Evolutionary conservation across 2,797 vertebrate species (phyloP), one percentile per base, ranked within the genome.

Genomic region (Rhincodon typus): DNA sequence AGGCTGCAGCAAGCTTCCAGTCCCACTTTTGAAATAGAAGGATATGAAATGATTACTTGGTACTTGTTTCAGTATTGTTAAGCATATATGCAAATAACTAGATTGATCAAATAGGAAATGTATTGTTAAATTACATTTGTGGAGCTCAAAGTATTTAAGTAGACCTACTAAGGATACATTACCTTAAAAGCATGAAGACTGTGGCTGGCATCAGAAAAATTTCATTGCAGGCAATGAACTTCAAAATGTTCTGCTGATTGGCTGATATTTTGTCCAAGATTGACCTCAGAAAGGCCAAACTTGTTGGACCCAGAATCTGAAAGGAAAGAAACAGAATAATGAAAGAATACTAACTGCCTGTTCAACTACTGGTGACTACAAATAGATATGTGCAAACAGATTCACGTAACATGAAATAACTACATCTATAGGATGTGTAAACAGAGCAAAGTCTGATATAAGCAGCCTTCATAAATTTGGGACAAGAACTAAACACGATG

Each of bases 141-240:
- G 46, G 50, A 69, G 62, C 13, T 23, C 67, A 25, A 38, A 23
- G 62, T 69, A 38, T 23, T 38, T n/a, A 70, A 8, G 46, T 46
- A 25, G 17, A 7, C 30, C 25, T 30, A 53, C 23, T 34, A 0
- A 72, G 42, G 62, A 74, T 10, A 23, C 15, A 97, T 97, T 98
- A 98, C 98, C 98, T 98, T 97, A 99, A 98, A 30, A 99, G 98
- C 99, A 99, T 99, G 96, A 99, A 99, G 96, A 99, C 98, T 6
- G 99, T 99, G 95, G 99, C 99, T 84, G 99, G 99, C 99, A 99
- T 99, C 97, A 99, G 97, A 96, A 99, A 99, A 96, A 99, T 99
- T 98, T 99, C 99, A 97, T 99, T 99, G 97, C 99, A 99, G 97
- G 99, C 99, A 70, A 99, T 98, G 96, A 99, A 99, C 97, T 99